These are phyloP conservation scores for Gephyroberyx darwinii DNA, from an alignment of 2,797 vertebrate species.

Conservation along the genomic window DNA sequence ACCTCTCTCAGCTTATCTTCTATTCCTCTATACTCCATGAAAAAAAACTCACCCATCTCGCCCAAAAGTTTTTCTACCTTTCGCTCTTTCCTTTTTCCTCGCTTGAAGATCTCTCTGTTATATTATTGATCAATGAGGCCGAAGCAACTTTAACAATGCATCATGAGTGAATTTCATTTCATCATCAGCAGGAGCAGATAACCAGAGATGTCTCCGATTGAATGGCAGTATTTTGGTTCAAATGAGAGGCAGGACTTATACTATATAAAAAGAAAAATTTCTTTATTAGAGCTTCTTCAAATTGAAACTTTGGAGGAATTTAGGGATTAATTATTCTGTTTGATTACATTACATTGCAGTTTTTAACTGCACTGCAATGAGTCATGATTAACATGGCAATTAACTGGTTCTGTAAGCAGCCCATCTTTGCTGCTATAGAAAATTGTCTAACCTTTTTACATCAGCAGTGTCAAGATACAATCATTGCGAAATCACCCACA, in stretches of 20 bases:
- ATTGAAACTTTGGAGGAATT: constrained; percentile 33
- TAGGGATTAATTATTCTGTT: constrained; percentile 38
- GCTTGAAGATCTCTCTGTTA: constrained; percentile 44
- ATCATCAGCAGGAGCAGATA: constrained; percentile 43
- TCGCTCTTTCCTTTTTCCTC: constrained; percentile 32
- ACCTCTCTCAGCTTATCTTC: constrained; percentile 71
- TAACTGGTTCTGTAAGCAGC: constrained; percentile 24
- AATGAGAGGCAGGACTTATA: not conserved
- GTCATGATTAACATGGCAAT: constrained; percentile 49
- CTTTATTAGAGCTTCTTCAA: constrained; percentile 29
- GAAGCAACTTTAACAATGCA: constrained; percentile 39
- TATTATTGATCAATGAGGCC: constrained; percentile 66
- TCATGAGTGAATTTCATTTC: constrained; percentile 54
- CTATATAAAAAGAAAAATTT: constrained; percentile 26
- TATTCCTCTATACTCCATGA: constrained; percentile 49
- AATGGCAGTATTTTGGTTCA: constrained; percentile 9
- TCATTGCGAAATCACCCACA: constrained; percentile 7
- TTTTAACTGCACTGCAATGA: constrained; percentile 22
- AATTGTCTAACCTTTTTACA: constrained; percentile 26
- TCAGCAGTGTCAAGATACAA: constrained; percentile 15
- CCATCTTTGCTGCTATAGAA: constrained; percentile 27
- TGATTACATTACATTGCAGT: constrained; percentile 42
- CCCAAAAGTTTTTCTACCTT: constrained; percentile 56
- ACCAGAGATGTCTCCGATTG: constrained; percentile 15
- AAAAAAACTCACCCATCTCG: constrained; percentile 36